Evolutionary conservation across 2,888 invertebrate species (phyloP).

Genomic region (Agrotis puta): DNA sequence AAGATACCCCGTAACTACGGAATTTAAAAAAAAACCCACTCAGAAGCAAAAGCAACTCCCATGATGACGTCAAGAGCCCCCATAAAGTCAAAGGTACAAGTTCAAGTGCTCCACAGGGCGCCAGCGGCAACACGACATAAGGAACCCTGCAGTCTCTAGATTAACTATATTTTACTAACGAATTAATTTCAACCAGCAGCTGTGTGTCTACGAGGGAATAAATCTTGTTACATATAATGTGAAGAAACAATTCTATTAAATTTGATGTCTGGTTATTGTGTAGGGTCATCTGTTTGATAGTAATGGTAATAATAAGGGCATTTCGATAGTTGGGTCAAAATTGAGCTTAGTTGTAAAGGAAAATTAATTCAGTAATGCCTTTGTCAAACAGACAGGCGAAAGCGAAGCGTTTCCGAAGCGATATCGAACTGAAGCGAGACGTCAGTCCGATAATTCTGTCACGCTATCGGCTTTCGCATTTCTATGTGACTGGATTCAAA

Average conservation of each 20-base stretch:
- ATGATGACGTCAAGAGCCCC: constrained; percentile 55
- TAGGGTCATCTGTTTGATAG: background rate
- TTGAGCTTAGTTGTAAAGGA: no score
- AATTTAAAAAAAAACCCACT: constrained; percentile 9
- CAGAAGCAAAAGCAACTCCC: constrained; percentile 9
- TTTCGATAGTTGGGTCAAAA: background rate
- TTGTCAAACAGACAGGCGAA: no score
- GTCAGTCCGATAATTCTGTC: no score
- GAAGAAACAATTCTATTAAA: constrained; percentile 20
- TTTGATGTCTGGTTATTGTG: constrained; percentile 1
- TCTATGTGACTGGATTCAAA: no score
- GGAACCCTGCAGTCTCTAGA: constrained; percentile 70
- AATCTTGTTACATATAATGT: constrained; percentile 26
- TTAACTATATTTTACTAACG: constrained; percentile 76
- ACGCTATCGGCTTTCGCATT: no score
- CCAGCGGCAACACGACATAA: constrained; percentile 69
- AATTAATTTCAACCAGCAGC: constrained; percentile 76
- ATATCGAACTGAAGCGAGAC: no score
- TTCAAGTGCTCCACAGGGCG: constrained; percentile 76
- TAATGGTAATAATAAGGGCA: background rate
- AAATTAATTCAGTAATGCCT: background rate
- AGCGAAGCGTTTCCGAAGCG: no score
- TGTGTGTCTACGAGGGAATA: constrained; percentile 34
- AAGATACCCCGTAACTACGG: no score
- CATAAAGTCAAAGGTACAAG: constrained; percentile 59